Conservation (phyloP, 1,140 invertebrate species). For the Calycopis cecrops region DNA sequence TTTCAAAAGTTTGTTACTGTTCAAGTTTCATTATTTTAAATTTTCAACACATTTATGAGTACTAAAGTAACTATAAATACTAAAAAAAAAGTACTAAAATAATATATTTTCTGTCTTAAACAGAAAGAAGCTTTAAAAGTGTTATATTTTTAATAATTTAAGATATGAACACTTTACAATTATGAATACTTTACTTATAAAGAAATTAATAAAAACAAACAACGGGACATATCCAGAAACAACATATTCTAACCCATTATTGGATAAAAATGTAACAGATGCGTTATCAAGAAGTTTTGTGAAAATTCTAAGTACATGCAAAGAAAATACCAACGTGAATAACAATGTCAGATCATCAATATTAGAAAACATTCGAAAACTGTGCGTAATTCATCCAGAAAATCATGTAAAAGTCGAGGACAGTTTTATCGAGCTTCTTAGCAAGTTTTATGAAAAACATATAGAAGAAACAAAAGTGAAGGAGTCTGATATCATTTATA, state of each 20-base stretch:
- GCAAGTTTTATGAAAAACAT: slow-evolving; percentile 32
- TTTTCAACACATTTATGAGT: no score
- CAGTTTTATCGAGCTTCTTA: slow-evolving; percentile 34
- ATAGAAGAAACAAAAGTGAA: slow-evolving; percentile 9
- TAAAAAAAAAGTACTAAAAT: no score
- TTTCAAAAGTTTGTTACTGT: no score
- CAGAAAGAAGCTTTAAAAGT: no score
- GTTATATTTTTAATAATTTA: no score
- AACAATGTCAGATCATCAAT: slow-evolving; percentile 38
- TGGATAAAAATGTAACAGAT: slow-evolving; percentile 48
- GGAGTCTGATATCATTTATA: slow-evolving; percentile 17
- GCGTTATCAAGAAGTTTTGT: slow-evolving; percentile 50
- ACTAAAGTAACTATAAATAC: no score
- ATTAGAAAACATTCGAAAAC: slow-evolving; percentile 45
- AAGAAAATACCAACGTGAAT: slow-evolving; percentile 33
- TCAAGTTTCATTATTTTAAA: no score
- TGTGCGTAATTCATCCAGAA: slow-evolving; percentile 40
- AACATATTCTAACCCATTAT: slow-evolving; percentile 41
- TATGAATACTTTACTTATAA: slow-evolving; percentile 54
- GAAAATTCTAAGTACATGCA: slow-evolving; percentile 41
- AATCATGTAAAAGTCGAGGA: slow-evolving; percentile 44
- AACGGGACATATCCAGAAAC: slow-evolving; percentile 39
- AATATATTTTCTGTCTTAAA: no score
- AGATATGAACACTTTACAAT: background rate
- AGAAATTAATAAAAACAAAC: slow-evolving; percentile 43